Evolutionary conservation across 2,888 invertebrate genomes (phyloP), one percentile per base, ranked within the genome.

Genomic region (Cryptocephalus primarius): DNA sequence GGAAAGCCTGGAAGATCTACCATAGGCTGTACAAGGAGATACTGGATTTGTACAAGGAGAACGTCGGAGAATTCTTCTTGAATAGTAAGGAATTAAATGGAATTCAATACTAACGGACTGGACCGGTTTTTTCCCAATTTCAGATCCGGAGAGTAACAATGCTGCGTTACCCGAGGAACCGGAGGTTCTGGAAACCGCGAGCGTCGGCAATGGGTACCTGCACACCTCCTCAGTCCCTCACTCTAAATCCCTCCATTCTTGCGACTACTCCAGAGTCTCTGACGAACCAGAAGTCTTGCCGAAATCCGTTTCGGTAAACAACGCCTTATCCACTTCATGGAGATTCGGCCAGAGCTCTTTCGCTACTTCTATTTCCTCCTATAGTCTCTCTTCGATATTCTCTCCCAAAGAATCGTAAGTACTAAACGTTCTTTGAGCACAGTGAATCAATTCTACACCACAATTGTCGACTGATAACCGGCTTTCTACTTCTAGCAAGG

Each of bases 1-100:
- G 83, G 32, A 80, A 79, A 63, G 80, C 83, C 0, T 84, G 82
- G 81, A 79, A 80, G 61, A 73, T 80, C 46, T 84, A 84, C 60
- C 79, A 81, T 55, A 75, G 75, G 55, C 72, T 78, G 1, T 79
- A 82, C 61, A 72, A 70, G 42, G 77, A 80, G 56, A 73, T 82
- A 53, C 65, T 73, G 13, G 65, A 70, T 12, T 59, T 82, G 9
- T 76, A 80, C 55, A 71, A 72, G 42, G 68, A 71, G 34, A 68
- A 70, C 34, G 72, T 74, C 46, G 75, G 74, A 32, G 60, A 62
- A 36, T 47, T 55, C 8, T 46, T 22, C 22, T 2, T 22, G 6
- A 22, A 22, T 6, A 22, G 22, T 22, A 22, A 22, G 22, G 51
- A 6, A 41, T 57, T 32, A 55, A 55, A 43, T 55, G 56, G 55